phyloP scores from a whole-genome alignment of 2,888 invertebrate species.

The Hypselothyrea guttata region DNA sequence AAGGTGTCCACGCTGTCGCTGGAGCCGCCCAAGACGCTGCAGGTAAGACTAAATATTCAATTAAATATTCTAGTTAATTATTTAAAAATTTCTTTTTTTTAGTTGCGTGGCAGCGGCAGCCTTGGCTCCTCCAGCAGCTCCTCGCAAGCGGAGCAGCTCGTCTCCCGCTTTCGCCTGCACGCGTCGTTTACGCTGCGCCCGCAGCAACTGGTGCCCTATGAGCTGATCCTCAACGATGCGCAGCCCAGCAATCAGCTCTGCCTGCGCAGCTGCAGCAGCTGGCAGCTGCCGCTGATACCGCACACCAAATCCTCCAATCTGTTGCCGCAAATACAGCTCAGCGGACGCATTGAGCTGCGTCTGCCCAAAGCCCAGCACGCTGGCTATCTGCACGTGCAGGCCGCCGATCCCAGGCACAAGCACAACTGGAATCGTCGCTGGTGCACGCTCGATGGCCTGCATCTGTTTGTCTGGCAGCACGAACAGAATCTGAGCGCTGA shows the following conservation, averaged over 20 bases:
- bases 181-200: conserved; percentile 74
- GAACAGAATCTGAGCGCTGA: conserved; percentile 81
- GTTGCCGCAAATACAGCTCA: conserved; percentile 63
- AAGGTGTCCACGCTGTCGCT: conserved; percentile 75
- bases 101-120: conserved; percentile 56
- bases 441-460: conserved; percentile 83
- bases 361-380: conserved; percentile 68
- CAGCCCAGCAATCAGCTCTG: conserved; percentile 57
- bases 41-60: conserved; percentile 38
- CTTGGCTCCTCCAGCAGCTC: conserved; percentile 56
- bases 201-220: conserved; percentile 74
- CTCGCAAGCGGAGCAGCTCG: conserved; percentile 65
- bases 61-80: neutral
- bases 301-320: conserved; percentile 73
- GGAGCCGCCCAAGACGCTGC: conserved; percentile 52
- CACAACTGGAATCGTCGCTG: conserved; percentile 84
- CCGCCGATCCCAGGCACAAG: conserved; percentile 79
- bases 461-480: conserved; percentile 83
- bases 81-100: neutral
- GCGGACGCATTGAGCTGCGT: conserved; percentile 69
- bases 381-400: conserved; percentile 84
- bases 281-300: conserved; percentile 58
- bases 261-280: conserved; percentile 65
- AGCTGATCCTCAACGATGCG: conserved; percentile 55
- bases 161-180: conserved; percentile 80